Evolutionary conservation across 2,113 vertebrate genomes (phyloP).

Genomic region (Oceanodroma tethys): DNA sequence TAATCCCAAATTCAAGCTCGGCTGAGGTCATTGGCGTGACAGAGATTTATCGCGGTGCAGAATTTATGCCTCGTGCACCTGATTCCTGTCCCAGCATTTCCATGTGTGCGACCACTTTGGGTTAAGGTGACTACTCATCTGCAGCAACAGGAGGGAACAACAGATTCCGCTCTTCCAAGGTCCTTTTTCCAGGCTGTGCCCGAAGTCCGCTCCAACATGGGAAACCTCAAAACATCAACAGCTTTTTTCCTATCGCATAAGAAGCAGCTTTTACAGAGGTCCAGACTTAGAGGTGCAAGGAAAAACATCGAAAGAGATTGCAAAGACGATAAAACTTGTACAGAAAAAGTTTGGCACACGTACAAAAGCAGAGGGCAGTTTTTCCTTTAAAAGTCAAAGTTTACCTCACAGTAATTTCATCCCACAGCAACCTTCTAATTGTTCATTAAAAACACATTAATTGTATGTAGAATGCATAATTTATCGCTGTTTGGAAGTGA

Average conservation of each 20-base stretch:
- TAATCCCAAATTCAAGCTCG: background rate
- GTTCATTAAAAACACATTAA: background rate
- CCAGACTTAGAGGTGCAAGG: background rate
- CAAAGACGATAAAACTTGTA: background rate
- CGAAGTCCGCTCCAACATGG: background rate
- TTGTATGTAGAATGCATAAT: background rate
- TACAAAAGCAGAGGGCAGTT: background rate
- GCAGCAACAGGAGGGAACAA: background rate
- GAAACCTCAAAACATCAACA: background rate
- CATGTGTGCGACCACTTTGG: accelerated
- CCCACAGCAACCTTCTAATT: background rate
- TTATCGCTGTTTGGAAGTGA: background rate
- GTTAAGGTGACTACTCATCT: background rate
- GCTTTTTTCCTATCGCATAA: background rate
- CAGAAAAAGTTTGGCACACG: background rate
- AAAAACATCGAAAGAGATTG: background rate
- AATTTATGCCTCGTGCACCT: background rate
- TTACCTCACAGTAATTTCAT: background rate
- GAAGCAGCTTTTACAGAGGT: background rate
- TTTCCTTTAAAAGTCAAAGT: background rate
- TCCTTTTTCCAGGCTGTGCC: background rate
- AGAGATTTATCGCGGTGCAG: background rate
- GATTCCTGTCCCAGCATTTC: background rate
- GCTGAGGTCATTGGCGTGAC: no score
- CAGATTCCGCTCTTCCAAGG: background rate